Evolutionary conservation across 2,888 invertebrate species (phyloP), one percentile per base, ranked within the genome.

Genomic region (Macaria notata): DNA sequence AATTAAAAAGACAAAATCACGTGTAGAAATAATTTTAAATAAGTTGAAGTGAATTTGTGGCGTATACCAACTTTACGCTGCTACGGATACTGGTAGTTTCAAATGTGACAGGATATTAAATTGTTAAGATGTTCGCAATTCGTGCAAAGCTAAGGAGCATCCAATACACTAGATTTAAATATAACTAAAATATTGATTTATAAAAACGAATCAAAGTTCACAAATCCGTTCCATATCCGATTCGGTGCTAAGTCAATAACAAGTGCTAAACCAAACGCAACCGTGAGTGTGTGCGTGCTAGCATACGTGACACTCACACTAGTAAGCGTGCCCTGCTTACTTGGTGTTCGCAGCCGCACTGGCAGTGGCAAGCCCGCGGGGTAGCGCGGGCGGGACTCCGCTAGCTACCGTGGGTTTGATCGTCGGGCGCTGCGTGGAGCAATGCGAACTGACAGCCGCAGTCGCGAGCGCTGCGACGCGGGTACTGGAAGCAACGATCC

Each of bases 401-500:
- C 90, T 91, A 94, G 93, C 93, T 93, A 93, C 79, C 92, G 79
- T 84, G 84, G 71, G 72, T 78, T 71, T 80, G 80, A 58, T 92
- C 93, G 87, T 94, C 94, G 81, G 95, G 95, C 74, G 94, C 97
- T 82, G 96, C 95, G 92, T 97, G 97, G 81, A 97, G 94, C 81
- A 97, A 93, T 78, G 96, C 96, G 92, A 97, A 97, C 91, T 97
- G 96, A 93, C 97, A 97, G 91, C 96, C 96, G 86, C 97, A 97
- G 88, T 97, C 97, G 83, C 96, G 95, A 71, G 95, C 93, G 84
- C 94, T 93, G 83, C 95, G 94, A 76, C 95, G 93, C 71, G 95
- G 95, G 88, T 95, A 95, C 92, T 95, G 95, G 94, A 96, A 96
- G 94, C 96, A 97, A 92, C 95, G 95, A 92, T 96, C 96, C 94